phyloP scores from a whole-genome alignment of 2,888 invertebrate genomes.

The Microctonus hyperodae region DNA sequence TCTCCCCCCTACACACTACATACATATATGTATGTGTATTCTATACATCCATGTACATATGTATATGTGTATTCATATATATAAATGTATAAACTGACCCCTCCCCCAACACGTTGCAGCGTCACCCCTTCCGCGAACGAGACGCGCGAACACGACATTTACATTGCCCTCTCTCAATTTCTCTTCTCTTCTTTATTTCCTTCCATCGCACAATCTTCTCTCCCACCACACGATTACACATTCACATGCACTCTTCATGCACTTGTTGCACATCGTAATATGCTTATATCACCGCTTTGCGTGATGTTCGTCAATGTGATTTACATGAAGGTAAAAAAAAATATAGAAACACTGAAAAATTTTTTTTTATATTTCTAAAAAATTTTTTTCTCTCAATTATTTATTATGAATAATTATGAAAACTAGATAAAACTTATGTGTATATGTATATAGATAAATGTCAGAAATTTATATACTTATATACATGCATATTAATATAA shows the following conservation, averaged over 20 bases:
- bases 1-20: conserved; percentile 33
- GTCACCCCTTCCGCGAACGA: conserved; percentile 33
- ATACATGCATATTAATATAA: neutral
- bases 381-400: no score
- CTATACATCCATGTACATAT: neutral
- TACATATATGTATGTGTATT: no score
- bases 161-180: conserved; percentile 31
- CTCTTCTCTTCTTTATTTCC: conserved; percentile 34
- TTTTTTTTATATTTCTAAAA: no score
- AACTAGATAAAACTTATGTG: no score
- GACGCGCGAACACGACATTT: conserved; percentile 32
- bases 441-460: no score
- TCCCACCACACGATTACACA: conserved; percentile 20
- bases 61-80: neutral
- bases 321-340: no score
- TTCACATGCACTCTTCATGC: conserved; percentile 40
- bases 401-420: no score
- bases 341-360: no score
- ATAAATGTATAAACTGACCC: conserved; percentile 34
- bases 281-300: conserved; percentile 17
- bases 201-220: conserved; percentile 32
- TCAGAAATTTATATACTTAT: no score
- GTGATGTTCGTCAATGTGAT: no score
- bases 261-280: conserved; percentile 56
- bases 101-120: conserved; percentile 46